Evolutionary conservation across 2,113 vertebrate species (phyloP), one percentile per base, ranked within the genome.

Genomic region (Chaetorhynchus papuensis): DNA sequence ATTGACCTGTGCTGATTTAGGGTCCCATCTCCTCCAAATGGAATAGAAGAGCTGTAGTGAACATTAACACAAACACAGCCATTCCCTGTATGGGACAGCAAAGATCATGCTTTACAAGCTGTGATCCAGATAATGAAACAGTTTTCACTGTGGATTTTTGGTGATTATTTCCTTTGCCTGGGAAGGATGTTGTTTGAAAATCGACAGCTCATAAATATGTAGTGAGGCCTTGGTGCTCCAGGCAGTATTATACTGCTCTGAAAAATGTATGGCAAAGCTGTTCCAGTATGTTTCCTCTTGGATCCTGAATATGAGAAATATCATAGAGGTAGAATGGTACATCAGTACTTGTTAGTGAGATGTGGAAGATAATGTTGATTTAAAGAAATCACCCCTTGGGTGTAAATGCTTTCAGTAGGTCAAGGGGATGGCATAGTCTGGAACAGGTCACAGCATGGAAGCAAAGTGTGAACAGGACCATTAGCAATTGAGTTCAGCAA

Each of bases 401-500:
- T 68, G 5, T 70, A 37, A 44, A 56, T 81, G 31, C 31, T 75
- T 92, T 75, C 7, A 0, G 18, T 64, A 65, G 50, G 35, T 90
- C 35, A 56, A 33, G 13, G 15, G 6, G 5, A 37, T 35, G 33
- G 45, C 74, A 54, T 53, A 42, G 27, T 12, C 27, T 79, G 57
- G n/a, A 35, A 35, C 21, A 57, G 31, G 35, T 71, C 15, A 14
- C 56, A 47, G 69, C 19, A 27, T 63, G 10, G 15, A 83, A 54
- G 8, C 65, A 27, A 83, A 72, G 10, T 1, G 0, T 85, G 49
- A 49, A 28, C 1, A 0, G 75, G 52, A 24, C 42, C 31, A 11
- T 53, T 69, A 90, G 45, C 14, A 33, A 3, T 42, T 79, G 50
- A 85, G 50, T 77, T 27, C n/a, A 45, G 39, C 39, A 70, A 59